These are phyloP conservation scores for Pygoscelis adeliae DNA, from an alignment of 2,113 vertebrate genomes.

Conservation along the genomic window DNA sequence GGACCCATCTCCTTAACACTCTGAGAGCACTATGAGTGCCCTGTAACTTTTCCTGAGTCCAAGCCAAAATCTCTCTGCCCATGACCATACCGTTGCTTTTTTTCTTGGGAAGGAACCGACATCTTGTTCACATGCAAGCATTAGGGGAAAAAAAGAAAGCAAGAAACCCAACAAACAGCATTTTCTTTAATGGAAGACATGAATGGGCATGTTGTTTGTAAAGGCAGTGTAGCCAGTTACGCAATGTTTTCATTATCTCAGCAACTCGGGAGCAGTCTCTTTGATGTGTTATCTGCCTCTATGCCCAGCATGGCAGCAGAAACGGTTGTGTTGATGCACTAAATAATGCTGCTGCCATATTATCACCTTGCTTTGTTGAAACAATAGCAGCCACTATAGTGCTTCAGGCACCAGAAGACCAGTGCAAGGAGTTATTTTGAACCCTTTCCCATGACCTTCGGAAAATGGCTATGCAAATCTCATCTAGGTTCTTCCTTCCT, in stretches of 20 bases:
- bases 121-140: neutral
- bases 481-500: neutral
- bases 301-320: neutral
- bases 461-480: conserved; percentile 12
- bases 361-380: conserved; percentile 31
- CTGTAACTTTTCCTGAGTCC: neutral
- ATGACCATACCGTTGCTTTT: neutral
- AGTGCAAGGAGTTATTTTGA: neutral
- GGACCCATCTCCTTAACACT: neutral
- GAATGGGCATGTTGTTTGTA: conserved; percentile 28
- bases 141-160: neutral
- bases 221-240: neutral
- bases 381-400: neutral
- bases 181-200: conserved; percentile 24
- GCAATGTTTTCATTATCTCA: conserved; percentile 38
- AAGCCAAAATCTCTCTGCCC: neutral
- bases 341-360: neutral
- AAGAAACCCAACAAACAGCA: conserved; percentile 1
- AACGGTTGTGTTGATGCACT: neutral
- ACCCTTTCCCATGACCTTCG: conserved; percentile 12
- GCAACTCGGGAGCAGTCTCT: neutral
- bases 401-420: neutral
- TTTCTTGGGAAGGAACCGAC: neutral
- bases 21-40: neutral
- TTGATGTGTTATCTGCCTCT: conserved; percentile 52